These are phyloP conservation scores for Tylochromis polylepis DNA, from an alignment of 2,113 vertebrate species.

Conservation along the genomic window DNA sequence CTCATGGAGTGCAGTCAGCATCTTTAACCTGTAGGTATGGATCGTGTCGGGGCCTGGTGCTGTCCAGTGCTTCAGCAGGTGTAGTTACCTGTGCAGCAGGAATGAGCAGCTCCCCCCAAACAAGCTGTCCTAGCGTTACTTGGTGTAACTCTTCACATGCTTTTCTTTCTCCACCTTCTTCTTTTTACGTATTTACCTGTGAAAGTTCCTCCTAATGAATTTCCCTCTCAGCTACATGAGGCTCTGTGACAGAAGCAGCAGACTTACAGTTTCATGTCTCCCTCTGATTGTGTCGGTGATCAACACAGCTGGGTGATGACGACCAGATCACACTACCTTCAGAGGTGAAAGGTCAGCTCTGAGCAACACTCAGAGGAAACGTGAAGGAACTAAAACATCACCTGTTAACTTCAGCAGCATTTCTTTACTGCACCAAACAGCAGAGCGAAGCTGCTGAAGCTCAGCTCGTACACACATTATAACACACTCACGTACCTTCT, in stretches of 20 bases:
- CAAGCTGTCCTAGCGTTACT: not conserved
- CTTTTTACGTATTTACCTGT: not conserved
- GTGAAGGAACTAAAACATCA: not conserved
- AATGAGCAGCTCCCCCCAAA: not conserved
- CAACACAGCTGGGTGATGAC: rapidly evolving
- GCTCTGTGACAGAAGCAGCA: rapidly evolving
- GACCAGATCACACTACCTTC: not conserved
- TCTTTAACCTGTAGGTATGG: not conserved
- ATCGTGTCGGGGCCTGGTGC: rapidly evolving
- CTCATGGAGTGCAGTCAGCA: rapidly evolving
- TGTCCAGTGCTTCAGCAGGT: not conserved
- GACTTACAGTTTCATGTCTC: not conserved
- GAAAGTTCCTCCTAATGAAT: not conserved
- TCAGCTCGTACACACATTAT: rapidly evolving
- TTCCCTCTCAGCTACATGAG: rapidly evolving
- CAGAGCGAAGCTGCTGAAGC: rapidly evolving
- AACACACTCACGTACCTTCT: not conserved
- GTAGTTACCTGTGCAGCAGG: not conserved
- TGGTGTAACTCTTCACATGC: not conserved
- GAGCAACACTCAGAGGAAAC: not conserved
- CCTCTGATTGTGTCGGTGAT: not conserved
- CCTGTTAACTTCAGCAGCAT: rapidly evolving
- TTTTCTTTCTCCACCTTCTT: not conserved
- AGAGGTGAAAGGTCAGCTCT: not conserved
- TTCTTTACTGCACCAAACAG: not conserved